A percentile compares a stretch with the other conserved stretches of the same genome.
These are phyloP conservation scores for Micronycteris hirsuta DNA, from an alignment of 2,113 vertebrate species.

Conservation along the genomic window DNA sequence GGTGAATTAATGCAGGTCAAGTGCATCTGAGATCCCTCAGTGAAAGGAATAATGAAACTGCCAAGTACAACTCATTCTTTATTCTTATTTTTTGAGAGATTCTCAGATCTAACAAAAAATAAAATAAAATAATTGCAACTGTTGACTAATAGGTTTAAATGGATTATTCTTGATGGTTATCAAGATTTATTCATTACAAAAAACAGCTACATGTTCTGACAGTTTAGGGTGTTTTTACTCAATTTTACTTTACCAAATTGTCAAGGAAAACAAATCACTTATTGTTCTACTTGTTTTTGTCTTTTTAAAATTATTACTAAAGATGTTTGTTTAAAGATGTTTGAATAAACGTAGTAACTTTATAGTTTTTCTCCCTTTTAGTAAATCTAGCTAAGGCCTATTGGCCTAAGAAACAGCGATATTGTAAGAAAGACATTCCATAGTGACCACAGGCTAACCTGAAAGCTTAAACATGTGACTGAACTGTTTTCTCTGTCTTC, in stretches of 20 bases:
- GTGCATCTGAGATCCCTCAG: not conserved
- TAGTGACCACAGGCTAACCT: not conserved
- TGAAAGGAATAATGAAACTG: not conserved
- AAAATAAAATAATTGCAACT: not conserved
- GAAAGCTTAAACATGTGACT: not conserved
- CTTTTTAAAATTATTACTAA: constrained; percentile 7
- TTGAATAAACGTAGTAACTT: not conserved
- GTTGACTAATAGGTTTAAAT: not conserved
- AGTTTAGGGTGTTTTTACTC: not conserved
- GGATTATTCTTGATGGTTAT: not conserved
- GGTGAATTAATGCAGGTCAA: constrained; percentile 46
- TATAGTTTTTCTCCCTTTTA: not conserved
- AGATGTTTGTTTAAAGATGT: not conserved
- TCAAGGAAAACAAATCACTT: constrained; percentile 21
- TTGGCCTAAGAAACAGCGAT: not conserved
- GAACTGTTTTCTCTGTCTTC: not conserved
- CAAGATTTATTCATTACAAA: not conserved
- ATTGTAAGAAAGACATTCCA: not conserved
- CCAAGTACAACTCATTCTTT: not conserved
- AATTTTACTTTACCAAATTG: not conserved
- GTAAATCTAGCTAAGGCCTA: not conserved
- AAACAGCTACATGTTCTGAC: not conserved
- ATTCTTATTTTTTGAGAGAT: not conserved
- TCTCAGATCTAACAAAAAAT: not conserved
- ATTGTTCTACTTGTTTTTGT: not conserved